These are phyloP conservation scores for Smittia aterrima DNA, from an alignment of 2,888 invertebrate genomes.

Conservation along the genomic window DNA sequence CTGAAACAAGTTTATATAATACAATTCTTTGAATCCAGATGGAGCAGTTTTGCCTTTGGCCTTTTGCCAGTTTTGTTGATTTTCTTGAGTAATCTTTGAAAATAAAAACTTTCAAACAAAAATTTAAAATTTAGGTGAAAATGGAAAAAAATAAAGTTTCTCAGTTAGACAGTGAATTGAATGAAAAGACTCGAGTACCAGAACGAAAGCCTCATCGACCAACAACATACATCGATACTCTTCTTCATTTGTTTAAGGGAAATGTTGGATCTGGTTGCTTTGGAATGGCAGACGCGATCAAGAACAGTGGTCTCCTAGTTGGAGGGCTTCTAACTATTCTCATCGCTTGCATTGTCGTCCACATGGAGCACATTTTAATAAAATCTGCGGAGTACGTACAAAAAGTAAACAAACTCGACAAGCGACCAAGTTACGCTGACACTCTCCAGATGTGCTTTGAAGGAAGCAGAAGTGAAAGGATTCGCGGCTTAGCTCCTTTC, in stretches of 20 bases:
- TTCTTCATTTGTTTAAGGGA: slow-evolving; percentile 91
- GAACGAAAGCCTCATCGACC: too few species aligned
- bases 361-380: slow-evolving; percentile 89
- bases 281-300: slow-evolving; percentile 93
- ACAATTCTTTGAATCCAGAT: too few species aligned
- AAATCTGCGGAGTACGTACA: slow-evolving; percentile 66
- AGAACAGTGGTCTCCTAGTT: slow-evolving; percentile 83
- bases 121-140: too few species aligned
- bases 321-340: slow-evolving; percentile 74
- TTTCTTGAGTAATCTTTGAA: too few species aligned
- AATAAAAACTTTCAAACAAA: too few species aligned
- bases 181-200: too few species aligned
- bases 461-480: slow-evolving; percentile 63
- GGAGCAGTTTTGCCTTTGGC: too few species aligned
- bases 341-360: slow-evolving; percentile 82
- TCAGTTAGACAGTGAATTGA: too few species aligned
- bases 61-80: too few species aligned
- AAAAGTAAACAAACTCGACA: slow-evolving; percentile 57
- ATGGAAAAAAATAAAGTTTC: too few species aligned
- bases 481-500: slow-evolving; percentile 61
- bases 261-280: slow-evolving; percentile 87
- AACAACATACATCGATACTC: slow-evolving; percentile 67
- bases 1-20: too few species aligned
- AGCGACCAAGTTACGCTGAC: slow-evolving; percentile 71
- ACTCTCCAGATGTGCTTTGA: slow-evolving; percentile 80